Conservation (phyloP, 2,888 invertebrate species). For the Yponomeuta sedellus region DNA sequence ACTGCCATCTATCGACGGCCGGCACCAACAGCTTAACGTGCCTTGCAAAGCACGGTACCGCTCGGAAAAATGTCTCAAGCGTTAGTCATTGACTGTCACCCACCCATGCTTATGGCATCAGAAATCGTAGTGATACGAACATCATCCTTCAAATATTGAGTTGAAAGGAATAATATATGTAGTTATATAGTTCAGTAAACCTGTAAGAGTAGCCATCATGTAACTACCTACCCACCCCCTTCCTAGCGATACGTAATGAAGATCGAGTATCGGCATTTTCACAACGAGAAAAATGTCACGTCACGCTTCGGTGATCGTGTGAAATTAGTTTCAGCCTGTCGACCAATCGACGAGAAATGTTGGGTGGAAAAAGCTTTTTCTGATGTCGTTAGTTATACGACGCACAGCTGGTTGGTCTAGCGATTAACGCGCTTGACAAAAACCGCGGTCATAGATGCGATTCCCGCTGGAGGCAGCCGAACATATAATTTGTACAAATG, state of each 20-base stretch:
- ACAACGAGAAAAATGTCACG: neutral
- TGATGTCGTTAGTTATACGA: neutral
- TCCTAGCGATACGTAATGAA: neutral
- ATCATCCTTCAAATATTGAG: neutral
- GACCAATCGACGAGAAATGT: neutral
- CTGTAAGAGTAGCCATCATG: neutral
- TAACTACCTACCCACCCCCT: neutral
- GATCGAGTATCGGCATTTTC: neutral
- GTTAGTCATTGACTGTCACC: too few species aligned
- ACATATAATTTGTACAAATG: too few species aligned
- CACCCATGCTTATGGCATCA: too few species aligned
- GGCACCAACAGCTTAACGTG: too few species aligned
- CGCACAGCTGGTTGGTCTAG: too few species aligned
- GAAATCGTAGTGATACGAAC: too few species aligned
- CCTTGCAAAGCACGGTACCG: too few species aligned
- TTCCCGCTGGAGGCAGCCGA: too few species aligned
- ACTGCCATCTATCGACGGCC: too few species aligned
- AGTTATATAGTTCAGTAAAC: neutral
- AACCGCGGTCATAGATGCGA: too few species aligned
- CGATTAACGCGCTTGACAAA: too few species aligned
- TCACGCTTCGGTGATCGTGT: neutral
- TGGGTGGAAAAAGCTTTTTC: neutral
- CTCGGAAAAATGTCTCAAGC: too few species aligned
- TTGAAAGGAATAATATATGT: neutral
- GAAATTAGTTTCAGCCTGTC: neutral